These are phyloP conservation scores for Osedax fenrisi DNA, from an alignment of 2,888 invertebrate species.

Conservation along the genomic window DNA sequence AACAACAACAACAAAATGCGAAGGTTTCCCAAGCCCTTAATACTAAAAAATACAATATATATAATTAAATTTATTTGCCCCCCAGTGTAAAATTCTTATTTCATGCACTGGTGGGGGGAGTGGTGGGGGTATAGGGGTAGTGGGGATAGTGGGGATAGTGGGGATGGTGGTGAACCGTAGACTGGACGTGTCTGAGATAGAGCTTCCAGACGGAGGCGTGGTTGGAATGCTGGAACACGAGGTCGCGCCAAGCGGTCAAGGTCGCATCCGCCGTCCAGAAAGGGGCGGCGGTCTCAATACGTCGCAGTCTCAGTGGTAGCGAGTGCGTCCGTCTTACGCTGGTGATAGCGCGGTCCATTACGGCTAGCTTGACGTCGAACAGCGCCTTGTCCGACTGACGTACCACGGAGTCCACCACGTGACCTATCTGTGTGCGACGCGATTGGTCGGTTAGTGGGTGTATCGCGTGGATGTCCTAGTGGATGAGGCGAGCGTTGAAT, in stretches of 20 bases:
- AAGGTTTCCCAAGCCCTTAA: too few species aligned
- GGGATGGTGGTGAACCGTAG: not conserved
- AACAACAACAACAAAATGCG: too few species aligned
- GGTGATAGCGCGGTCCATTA: not conserved
- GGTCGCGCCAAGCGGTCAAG: not conserved
- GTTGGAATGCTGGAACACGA: not conserved
- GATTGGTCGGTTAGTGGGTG: not conserved
- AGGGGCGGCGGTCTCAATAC: not conserved
- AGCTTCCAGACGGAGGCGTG: not conserved
- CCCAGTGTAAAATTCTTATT: too few species aligned
- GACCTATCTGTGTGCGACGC: not conserved
- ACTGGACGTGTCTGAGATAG: not conserved
- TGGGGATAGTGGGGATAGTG: not conserved
- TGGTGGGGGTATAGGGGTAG: not conserved
- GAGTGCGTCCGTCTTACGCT: not conserved
- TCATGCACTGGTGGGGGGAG: not conserved
- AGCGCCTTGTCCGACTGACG: not conserved
- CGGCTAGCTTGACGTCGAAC: not conserved
- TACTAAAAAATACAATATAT: too few species aligned
- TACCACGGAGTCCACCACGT: too few species aligned
- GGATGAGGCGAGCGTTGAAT: not conserved
- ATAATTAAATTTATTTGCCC: too few species aligned
- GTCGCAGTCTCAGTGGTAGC: not conserved
- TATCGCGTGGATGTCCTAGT: not conserved
- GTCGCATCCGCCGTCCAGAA: not conserved